These are phyloP conservation scores for Varroa destructor DNA, from an alignment of 1,140 invertebrate species.

Conservation along the genomic window DNA sequence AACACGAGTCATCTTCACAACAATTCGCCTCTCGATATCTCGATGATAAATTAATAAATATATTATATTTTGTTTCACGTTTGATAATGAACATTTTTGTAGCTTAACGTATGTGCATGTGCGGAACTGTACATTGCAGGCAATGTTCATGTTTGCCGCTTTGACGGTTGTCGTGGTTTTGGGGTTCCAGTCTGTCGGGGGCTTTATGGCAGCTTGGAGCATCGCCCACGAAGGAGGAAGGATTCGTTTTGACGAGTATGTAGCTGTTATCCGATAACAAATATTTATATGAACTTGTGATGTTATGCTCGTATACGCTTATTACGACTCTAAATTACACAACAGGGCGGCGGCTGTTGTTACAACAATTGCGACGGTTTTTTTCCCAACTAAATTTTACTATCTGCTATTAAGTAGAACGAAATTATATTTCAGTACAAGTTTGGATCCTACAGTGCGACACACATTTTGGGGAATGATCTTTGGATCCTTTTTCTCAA, in stretches of 20 bases:
- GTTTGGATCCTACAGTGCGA: constrained; percentile 54
- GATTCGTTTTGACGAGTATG: constrained; percentile 54
- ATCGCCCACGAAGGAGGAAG: constrained; percentile 51
- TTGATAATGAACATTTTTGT: too few relatives aligned
- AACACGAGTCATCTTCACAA: not conserved
- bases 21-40: not conserved
- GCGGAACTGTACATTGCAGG: constrained; percentile 37
- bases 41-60: not conserved
- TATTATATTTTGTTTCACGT: too few relatives aligned
- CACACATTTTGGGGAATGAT: constrained; percentile 59
- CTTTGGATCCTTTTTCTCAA: constrained; percentile 58
- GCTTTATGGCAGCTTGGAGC: constrained; percentile 51
- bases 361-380: too few relatives aligned
- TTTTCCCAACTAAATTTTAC: too few relatives aligned
- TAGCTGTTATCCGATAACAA: constrained; percentile 25
- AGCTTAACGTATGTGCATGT: too few relatives aligned
- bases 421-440: constrained; percentile 39
- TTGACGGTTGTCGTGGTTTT: constrained; percentile 58
- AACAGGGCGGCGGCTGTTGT: too few relatives aligned
- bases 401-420: not conserved
- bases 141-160: constrained; percentile 56
- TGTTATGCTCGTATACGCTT: too few relatives aligned
- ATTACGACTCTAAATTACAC: too few relatives aligned
- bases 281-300: not conserved
- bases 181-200: constrained; percentile 49